Evolutionary conservation across 2,888 invertebrate genomes (phyloP), one percentile per base, ranked within the genome.

Genomic region (Ommatoiulus sabulosus): DNA sequence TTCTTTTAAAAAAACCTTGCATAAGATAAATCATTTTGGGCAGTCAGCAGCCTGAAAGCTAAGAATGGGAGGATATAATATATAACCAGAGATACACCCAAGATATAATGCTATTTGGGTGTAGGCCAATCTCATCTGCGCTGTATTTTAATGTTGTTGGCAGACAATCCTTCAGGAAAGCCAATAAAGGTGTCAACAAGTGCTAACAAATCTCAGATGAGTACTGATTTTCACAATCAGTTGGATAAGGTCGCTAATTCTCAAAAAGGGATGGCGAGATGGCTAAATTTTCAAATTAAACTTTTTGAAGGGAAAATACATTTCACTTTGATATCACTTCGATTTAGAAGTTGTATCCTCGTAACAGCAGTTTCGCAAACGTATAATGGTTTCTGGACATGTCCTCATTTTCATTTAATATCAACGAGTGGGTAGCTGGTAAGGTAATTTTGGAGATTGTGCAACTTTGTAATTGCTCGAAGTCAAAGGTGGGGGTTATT

Each of bases 401-500:
- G 72, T 72, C 24, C 10, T 24, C 72, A 24, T 72, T 72, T 72
- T 24, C 72, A 6, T 24, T 24, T 72, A 72, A 24, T 24, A 7
- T 72, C 24, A 24, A 24, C 20, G 72, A 24, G 72, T 72, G 72
- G 72, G 72, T 24, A 10, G 72, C 24, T 8, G n/a, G 24, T 24
- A 72, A 72, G 20, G 8, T 15, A n/a, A 85, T 85, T 44, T 85
- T 4, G 44, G 84, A 84, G 20, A 24, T 48, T 48, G 48, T 7
- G 48, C 48, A 48, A 48, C 12, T 48, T 24, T 85, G 85, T 44
- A 44, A 44, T 85, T 44, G 44, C 12, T 72, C 8, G 24, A 72
- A 72, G n/a, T 24, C 72, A 72, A 72, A 72, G 72, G 72, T 72
- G 72, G 24, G 48, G 24, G 72, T 72, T 24, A 72, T 72, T 72